Conservation (phyloP, 2,113 vertebrate species). For the Montifringilla adamsi region DNA sequence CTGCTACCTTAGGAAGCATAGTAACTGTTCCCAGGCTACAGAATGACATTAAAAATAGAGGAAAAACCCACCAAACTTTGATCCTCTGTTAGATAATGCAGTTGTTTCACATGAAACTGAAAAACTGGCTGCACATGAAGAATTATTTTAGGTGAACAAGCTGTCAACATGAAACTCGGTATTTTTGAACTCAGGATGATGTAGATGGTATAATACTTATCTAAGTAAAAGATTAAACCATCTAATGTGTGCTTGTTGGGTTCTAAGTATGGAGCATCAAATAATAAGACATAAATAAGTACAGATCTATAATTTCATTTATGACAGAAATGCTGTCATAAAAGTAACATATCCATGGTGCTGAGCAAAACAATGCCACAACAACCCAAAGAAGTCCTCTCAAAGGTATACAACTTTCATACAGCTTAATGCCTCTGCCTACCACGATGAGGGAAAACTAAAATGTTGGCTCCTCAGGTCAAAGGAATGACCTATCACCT, state of each 20-base stretch:
- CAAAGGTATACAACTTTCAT: neutral
- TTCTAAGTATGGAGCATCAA: neutral
- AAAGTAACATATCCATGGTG: neutral
- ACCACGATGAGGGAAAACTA: neutral
- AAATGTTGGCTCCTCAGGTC: neutral
- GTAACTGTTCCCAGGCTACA: neutral
- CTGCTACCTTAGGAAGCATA: neutral
- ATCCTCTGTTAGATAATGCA: neutral
- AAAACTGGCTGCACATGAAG: neutral
- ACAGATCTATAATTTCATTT: neutral
- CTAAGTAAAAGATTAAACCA: neutral
- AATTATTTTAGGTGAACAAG: neutral
- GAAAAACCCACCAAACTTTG: neutral
- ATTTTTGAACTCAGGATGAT: neutral
- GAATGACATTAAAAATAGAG: neutral
- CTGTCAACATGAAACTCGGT: neutral
- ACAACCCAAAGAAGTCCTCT: neutral
- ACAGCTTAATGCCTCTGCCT: neutral
- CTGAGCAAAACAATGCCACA: neutral
- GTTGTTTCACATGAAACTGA: neutral
- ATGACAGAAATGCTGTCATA: neutral
- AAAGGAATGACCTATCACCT: neutral
- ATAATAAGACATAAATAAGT: neutral
- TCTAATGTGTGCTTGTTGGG: neutral
- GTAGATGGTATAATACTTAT: neutral